Evolutionary conservation across 1,140 invertebrate genomes (phyloP), one percentile per base, ranked within the genome.

Genomic region (Drosophila elegans): DNA sequence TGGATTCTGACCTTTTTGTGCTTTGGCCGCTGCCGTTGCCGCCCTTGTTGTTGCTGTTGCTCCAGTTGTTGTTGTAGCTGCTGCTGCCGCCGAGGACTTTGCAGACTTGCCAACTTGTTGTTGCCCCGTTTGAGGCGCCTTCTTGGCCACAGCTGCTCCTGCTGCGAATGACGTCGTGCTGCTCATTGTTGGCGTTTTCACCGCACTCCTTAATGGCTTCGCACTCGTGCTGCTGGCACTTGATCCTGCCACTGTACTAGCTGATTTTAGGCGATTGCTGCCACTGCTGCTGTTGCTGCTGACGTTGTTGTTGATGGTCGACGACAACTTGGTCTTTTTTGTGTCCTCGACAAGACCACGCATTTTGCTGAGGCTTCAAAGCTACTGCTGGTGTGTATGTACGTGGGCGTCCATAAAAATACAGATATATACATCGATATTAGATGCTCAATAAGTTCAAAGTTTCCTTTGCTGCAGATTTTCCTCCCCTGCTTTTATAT

Each of bases 271-370:
- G 42, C 76, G 67, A 59, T 52, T 75, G 39, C 61, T 38, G 46
- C 2, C 29, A 32, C 57, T 36, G 13, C 69, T 66, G 49, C 63
- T 21, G 27, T 25, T 69, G 13, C 27, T 64, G 56, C 38, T 74
- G 34, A 53, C 85, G 53, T 72, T 89, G 48, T 77, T 91, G 53
- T 76, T 90, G 71, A 66, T 82, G 10, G 57, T 53, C 25, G 75
- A 68, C 13, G 74, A 80, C 46, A 90, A 45, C 42, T 78, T 85
- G 32, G 88, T 72, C 73, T 91, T 91, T 57, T 91, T 92, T 5
- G 91, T 67, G 68, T 92, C 91, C 64, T 92, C 91, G 52, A 77
- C 82, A 38, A 92, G 66, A 71, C 84, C 81, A 78, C 91, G 91
- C 91, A 92, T 92, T 61, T 88, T 90, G 51, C 39, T 61, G 41